Conservation (phyloP, 1,140 invertebrate genomes). For the Tyrophagus putrescentiae region DNA sequence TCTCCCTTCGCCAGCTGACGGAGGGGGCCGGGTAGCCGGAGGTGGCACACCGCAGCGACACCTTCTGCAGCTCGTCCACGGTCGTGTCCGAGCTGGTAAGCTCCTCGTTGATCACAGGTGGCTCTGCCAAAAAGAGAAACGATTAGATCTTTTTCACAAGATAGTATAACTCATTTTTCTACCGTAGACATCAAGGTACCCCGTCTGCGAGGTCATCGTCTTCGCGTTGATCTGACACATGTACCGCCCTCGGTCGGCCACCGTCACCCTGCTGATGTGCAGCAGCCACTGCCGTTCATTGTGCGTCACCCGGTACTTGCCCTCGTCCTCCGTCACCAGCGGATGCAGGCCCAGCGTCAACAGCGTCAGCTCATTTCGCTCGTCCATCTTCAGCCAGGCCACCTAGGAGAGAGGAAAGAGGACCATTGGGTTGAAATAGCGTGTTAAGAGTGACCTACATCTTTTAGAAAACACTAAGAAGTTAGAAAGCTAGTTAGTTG, state of each 20-base stretch:
- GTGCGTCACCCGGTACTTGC: slow-evolving; percentile 67
- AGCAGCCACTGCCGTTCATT: slow-evolving; percentile 45
- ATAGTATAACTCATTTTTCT: slow-evolving; percentile 29
- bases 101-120: slow-evolving; percentile 43
- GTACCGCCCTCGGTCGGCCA: slow-evolving; percentile 72
- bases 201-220: slow-evolving; percentile 70
- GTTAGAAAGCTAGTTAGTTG: too few species aligned
- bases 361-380: slow-evolving; percentile 53
- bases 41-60: slow-evolving; percentile 50
- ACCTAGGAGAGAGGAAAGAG: too few species aligned
- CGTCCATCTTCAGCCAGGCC: slow-evolving; percentile 81
- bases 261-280: slow-evolving; percentile 73
- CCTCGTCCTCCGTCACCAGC: slow-evolving; percentile 73
- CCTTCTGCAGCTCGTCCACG: slow-evolving; percentile 59
- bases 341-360: slow-evolving; percentile 64
- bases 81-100: slow-evolving; percentile 65
- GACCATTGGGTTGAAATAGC: too few species aligned
- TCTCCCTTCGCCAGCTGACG: slow-evolving; percentile 70
- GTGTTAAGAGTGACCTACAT: too few species aligned
- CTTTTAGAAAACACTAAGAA: too few species aligned
- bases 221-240: slow-evolving; percentile 94
- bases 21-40: slow-evolving; percentile 64
- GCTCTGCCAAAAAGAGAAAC: slow-evolving; percentile 27
- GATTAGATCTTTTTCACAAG: neutral
- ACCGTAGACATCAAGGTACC: slow-evolving; percentile 87